These are phyloP conservation scores for Doris montereyensis DNA, from an alignment of 2,888 invertebrate species.

Conservation along the genomic window DNA sequence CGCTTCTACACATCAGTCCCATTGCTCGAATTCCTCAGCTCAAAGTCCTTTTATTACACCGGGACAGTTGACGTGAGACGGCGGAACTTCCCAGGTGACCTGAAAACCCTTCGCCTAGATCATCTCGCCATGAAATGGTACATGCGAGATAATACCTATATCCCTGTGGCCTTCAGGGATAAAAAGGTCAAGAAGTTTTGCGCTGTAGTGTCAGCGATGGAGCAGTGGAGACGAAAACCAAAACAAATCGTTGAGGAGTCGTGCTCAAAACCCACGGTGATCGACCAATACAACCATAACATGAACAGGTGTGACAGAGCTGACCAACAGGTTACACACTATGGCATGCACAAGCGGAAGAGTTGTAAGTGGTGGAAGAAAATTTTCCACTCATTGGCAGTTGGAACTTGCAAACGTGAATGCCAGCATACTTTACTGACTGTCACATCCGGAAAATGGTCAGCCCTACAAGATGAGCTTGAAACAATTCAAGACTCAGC, in stretches of 20 bases:
- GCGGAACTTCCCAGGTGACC: not conserved
- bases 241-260: too few relatives aligned
- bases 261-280: not conserved
- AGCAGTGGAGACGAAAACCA: too few relatives aligned
- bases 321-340: not conserved
- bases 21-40: not conserved
- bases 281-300: not conserved
- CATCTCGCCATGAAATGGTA: conserved; percentile 2
- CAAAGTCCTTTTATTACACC: not conserved
- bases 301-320: conserved; percentile 3
- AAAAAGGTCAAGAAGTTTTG: not conserved
- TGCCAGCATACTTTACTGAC: not conserved
- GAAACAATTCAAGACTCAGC: not conserved
- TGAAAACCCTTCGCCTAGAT: not conserved
- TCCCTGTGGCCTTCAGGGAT: not conserved
- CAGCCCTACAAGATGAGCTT: not conserved
- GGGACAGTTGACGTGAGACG: conserved; percentile 7
- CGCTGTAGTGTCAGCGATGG: too few relatives aligned
- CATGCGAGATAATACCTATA: not conserved
- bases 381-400: not conserved
- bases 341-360: conserved; percentile 5
- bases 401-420: not conserved
- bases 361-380: not conserved
- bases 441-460: not conserved
- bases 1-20: conserved; percentile 13